Percentiles rank a stretch among this genome's conserved stretches.
phyloP scores from a whole-genome alignment of 1,140 invertebrate species.

The Pseudomyrmex concolor region DNA sequence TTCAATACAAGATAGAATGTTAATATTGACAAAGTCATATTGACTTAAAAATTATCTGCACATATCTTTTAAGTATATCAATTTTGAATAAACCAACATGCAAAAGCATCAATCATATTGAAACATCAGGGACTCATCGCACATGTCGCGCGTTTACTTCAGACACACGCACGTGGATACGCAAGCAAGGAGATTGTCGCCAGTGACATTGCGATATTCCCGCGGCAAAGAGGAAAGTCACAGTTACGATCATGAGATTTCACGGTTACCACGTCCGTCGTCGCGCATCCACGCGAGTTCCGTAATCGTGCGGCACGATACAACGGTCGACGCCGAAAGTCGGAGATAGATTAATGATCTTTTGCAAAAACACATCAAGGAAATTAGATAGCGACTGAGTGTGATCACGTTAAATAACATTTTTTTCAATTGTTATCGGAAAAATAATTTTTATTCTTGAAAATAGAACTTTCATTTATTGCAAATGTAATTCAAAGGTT shows the following conservation, averaged over 20 bases:
- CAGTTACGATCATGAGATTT: conserved; percentile 51
- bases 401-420: conserved; percentile 5
- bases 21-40: too few species aligned
- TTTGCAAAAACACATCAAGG: not conserved
- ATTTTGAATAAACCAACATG: too few species aligned
- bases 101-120: too few species aligned
- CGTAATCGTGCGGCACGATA: conserved; percentile 34
- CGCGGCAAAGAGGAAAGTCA: conserved; percentile 48
- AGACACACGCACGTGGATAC: conserved; percentile 19
- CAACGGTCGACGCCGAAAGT: conserved; percentile 16
- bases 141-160: not conserved
- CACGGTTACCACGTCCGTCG: conserved; percentile 52
- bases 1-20: too few species aligned
- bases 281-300: conserved; percentile 24
- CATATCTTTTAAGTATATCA: too few species aligned
- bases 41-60: too few species aligned
- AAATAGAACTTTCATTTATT: not conserved
- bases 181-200: conserved; percentile 36
- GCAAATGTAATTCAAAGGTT: not conserved
- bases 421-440: not conserved
- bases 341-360: conserved; percentile 8
- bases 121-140: not conserved
- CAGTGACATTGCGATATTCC: conserved; percentile 58
- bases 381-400: conserved; percentile 8
- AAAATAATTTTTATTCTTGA: not conserved